phyloP scores from a whole-genome alignment of 2,888 invertebrate genomes.

The Caenorhabditis sp. region DNA sequence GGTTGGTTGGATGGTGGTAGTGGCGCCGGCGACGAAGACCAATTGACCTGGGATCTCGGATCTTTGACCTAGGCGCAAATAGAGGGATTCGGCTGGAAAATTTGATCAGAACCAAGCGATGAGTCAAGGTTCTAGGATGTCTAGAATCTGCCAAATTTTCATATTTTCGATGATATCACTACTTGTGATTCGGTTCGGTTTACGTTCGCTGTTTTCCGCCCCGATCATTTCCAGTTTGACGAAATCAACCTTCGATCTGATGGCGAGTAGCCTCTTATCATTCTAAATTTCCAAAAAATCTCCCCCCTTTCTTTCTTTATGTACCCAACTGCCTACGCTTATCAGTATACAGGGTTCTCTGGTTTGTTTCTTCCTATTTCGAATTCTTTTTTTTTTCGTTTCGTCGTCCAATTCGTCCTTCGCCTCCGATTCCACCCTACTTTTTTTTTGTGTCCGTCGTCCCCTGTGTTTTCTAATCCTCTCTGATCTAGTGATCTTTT shows the following conservation, averaged over 20 bases:
- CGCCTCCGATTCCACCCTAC: too few species aligned
- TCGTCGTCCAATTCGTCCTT: too few species aligned
- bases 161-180: too few species aligned
- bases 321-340: neutral
- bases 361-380: neutral
- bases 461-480: slow-evolving; percentile 1
- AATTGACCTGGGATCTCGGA: slow-evolving; percentile 21
- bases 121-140: too few species aligned
- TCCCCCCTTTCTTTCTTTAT: neutral
- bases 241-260: slow-evolving; percentile 30
- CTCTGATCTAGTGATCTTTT: neutral
- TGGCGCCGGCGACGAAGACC: too few species aligned
- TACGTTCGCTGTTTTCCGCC: neutral
- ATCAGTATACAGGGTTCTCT: slow-evolving; percentile 21
- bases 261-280: neutral
- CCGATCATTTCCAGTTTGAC: neutral
- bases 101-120: too few species aligned
- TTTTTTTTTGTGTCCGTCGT: neutral
- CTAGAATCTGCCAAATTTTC: too few species aligned
- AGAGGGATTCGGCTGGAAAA: neutral
- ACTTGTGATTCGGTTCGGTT: too few species aligned
- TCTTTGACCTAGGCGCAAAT: neutral
- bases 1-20: neutral
- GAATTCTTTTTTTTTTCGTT: neutral
- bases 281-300: neutral